These are phyloP conservation scores for Argyrosomus japonicus DNA, from an alignment of 2,113 vertebrate genomes.

Conservation along the genomic window DNA sequence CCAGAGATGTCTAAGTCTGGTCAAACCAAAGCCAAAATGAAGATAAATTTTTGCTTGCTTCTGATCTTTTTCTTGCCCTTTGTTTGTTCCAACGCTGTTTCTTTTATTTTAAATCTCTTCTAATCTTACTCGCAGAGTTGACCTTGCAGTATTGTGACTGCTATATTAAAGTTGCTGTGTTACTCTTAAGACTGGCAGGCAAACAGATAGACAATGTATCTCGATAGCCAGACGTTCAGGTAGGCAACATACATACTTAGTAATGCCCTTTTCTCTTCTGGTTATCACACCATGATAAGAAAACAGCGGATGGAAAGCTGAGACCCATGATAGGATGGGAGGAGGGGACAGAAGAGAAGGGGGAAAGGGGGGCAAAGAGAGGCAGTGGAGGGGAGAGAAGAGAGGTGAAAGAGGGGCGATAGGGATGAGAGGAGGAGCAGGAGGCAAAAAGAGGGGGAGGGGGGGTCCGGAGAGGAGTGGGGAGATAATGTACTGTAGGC, in stretches of 20 bases:
- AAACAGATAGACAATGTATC: conserved; percentile 56
- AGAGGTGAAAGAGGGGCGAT: conserved; percentile 69
- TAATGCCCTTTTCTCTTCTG: conserved; percentile 63
- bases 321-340: conserved; percentile 58
- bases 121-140: conserved; percentile 18
- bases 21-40: conserved; percentile 6
- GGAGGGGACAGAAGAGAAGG: background rate
- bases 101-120: background rate
- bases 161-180: conserved; percentile 36
- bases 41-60: conserved; percentile 45
- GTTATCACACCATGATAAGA: conserved; percentile 73
- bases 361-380: conserved; percentile 30
- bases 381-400: conserved; percentile 30
- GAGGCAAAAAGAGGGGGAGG: conserved; percentile 55
- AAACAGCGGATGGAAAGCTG: conserved; percentile 59
- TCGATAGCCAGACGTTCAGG: conserved; percentile 52
- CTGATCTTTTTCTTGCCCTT: background rate
- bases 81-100: conserved; percentile 12
- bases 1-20: background rate
- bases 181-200: conserved; percentile 19
- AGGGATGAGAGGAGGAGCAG: conserved; percentile 68
- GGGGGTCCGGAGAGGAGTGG: conserved; percentile 54
- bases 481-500: conserved; percentile 82
- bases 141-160: conserved; percentile 45
- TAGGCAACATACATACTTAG: conserved; percentile 56